phyloP scores from a whole-genome alignment of 1,140 invertebrate genomes.

The Vanessa tameamea region DNA sequence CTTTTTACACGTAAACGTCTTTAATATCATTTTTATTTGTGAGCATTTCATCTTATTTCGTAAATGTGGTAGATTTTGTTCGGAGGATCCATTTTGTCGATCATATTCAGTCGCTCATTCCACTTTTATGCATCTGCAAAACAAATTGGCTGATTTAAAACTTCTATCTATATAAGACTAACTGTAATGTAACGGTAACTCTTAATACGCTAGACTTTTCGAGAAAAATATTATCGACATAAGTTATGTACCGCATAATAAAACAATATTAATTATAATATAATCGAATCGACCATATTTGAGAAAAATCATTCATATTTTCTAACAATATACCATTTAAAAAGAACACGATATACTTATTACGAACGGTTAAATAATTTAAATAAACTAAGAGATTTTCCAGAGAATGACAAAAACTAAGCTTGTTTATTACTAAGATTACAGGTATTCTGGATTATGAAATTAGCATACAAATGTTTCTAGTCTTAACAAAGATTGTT shows the following conservation, averaged over 20 bases:
- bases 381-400: too few relatives aligned
- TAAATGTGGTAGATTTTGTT: constrained; percentile 63
- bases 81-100: constrained; percentile 53
- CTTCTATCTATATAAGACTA: background rate
- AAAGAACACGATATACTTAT: too few relatives aligned
- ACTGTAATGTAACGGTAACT: background rate
- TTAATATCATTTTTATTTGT: constrained; percentile 57
- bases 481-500: background rate
- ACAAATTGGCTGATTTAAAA: constrained; percentile 34
- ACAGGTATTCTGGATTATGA: background rate
- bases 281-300: too few relatives aligned
- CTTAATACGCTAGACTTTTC: background rate
- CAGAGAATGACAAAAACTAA: too few relatives aligned
- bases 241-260: too few relatives aligned
- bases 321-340: too few relatives aligned
- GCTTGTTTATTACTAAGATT: background rate
- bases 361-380: too few relatives aligned
- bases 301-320: too few relatives aligned
- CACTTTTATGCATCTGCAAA: constrained; percentile 56
- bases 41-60: constrained; percentile 71
- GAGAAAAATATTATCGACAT: background rate
- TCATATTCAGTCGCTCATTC: constrained; percentile 38
- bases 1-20: constrained; percentile 34
- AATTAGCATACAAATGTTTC: constrained; percentile 9
- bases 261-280: too few relatives aligned